A percentile compares a stretch with the other conserved stretches of the same genome.
These are phyloP conservation scores for Vimba vimba DNA, from an alignment of 2,113 vertebrate genomes.

Conservation along the genomic window DNA sequence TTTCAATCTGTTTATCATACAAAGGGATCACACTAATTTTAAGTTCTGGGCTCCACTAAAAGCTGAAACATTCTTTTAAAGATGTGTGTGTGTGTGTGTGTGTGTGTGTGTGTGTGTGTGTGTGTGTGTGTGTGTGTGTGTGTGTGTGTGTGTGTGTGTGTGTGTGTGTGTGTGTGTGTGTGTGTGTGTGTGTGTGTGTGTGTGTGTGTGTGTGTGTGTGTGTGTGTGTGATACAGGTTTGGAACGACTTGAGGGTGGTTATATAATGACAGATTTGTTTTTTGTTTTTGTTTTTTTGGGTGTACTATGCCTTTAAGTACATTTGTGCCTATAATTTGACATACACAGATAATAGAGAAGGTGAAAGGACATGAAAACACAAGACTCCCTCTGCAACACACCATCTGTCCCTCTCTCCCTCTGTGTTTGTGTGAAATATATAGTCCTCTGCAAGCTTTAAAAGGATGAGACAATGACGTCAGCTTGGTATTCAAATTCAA, in stretches of 20 bases:
- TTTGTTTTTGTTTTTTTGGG: not conserved
- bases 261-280: not conserved
- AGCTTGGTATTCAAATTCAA: constrained; percentile 66
- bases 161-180: too few species aligned
- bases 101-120: too few species aligned
- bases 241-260: not conserved
- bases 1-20: too few species aligned
- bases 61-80: not conserved
- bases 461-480: constrained; percentile 78
- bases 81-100: too few species aligned
- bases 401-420: constrained; percentile 57
- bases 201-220: too few species aligned
- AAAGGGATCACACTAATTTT: too few species aligned
- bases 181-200: too few species aligned
- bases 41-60: not conserved
- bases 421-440: constrained; percentile 62
- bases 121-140: too few species aligned
- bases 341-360: not conserved
- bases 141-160: too few species aligned
- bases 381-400: constrained; percentile 37
- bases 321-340: not conserved
- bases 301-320: not conserved
- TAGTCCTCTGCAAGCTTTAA: constrained; percentile 69
- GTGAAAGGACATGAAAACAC: not conserved
- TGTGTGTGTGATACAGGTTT: not conserved